Conservation (phyloP, 2,113 vertebrate genomes). For the Xiphophorus couchianus region DNA sequence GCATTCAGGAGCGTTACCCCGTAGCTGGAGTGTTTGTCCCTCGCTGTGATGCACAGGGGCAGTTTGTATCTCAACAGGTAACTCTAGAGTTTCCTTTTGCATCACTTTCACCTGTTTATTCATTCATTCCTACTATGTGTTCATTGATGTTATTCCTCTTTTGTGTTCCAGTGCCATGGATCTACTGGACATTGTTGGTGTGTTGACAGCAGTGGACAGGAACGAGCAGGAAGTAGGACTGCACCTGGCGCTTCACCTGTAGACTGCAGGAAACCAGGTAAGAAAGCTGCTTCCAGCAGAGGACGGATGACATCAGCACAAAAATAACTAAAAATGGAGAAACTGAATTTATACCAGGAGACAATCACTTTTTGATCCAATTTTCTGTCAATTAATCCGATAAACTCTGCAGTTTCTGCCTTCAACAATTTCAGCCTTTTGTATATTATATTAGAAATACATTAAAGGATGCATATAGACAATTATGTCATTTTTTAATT, state of each 20-base stretch:
- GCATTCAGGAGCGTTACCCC: conserved; percentile 32
- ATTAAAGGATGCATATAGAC: too few relatives aligned
- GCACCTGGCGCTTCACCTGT: conserved; percentile 62
- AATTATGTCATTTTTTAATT: too few relatives aligned
- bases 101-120: not conserved
- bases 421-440: too few relatives aligned
- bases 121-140: not conserved
- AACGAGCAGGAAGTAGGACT: conserved; percentile 82
- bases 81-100: not conserved
- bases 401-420: too few relatives aligned
- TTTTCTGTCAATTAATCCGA: too few relatives aligned
- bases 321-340: not conserved
- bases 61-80: conserved; percentile 78
- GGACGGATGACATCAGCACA: not conserved
- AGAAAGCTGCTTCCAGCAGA: conserved; percentile 7
- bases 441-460: too few relatives aligned
- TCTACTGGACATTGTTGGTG: conserved; percentile 89
- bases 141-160: not conserved
- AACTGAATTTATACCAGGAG: not conserved
- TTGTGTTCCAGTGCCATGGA: conserved; percentile 78
- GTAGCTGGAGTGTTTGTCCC: conserved; percentile 72
- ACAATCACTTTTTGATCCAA: too few relatives aligned
- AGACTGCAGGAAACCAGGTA: conserved; percentile 80
- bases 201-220: conserved; percentile 80
- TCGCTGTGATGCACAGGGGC: conserved; percentile 83